phyloP scores from a whole-genome alignment of 2,888 invertebrate genomes.

The Nipponacmea schrenckii region DNA sequence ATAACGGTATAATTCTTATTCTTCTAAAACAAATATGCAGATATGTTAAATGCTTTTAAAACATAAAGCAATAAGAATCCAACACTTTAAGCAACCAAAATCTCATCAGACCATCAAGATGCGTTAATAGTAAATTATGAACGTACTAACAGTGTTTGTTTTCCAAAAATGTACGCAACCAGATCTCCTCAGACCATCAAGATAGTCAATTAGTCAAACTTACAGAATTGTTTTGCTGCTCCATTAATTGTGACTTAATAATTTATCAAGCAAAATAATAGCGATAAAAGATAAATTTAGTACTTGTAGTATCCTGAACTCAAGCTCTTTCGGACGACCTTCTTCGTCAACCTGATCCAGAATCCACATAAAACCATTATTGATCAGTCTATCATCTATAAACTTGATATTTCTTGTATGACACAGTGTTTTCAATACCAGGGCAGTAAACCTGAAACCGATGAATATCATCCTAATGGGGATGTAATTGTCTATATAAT shows the following conservation, averaged over 20 bases:
- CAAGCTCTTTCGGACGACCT: slow-evolving; percentile 14
- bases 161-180: too few species aligned
- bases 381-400: slow-evolving; percentile 27
- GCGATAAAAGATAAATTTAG: background rate
- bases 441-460: slow-evolving; percentile 33
- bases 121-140: too few species aligned
- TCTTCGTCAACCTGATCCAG: slow-evolving; percentile 14
- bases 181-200: too few species aligned
- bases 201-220: too few species aligned
- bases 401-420: slow-evolving; percentile 19
- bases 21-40: slow-evolving; percentile 13
- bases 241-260: too few species aligned
- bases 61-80: too few species aligned
- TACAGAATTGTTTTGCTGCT: too few species aligned
- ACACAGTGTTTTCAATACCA: slow-evolving; percentile 34
- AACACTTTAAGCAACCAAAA: too few species aligned
- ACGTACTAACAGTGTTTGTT: too few species aligned
- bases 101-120: too few species aligned
- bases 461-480: background rate
- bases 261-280: background rate
- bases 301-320: background rate
- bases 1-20: slow-evolving; percentile 24
- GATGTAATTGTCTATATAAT: background rate
- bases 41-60: too few species aligned
- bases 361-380: slow-evolving; percentile 30